Percentiles rank a stretch among this genome's conserved stretches.
phyloP scores from a whole-genome alignment of 1,140 invertebrate genomes.

The Drosophila punjabiensis region DNA sequence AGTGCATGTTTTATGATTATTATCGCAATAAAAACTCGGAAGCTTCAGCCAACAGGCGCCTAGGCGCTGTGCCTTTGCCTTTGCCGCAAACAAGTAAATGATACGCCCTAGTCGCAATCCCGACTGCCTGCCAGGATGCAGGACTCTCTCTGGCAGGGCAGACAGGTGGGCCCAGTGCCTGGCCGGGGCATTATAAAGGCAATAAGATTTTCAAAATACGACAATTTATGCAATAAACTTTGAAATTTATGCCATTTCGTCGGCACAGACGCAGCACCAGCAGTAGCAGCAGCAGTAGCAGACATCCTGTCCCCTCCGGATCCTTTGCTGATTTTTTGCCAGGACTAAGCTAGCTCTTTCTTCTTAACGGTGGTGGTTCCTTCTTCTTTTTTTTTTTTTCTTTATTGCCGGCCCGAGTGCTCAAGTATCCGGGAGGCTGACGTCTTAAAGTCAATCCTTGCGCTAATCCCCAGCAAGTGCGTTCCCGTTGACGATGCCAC shows the following conservation, averaged over 20 bases:
- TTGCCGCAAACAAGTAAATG: constrained; percentile 77
- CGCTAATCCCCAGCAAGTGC: constrained; percentile 74
- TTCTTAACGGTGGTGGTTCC: constrained; percentile 13
- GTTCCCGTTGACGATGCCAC: constrained; percentile 36
- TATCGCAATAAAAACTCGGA: constrained; percentile 77
- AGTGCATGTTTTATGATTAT: constrained; percentile 84
- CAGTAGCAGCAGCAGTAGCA: constrained; percentile 9
- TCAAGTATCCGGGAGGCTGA: constrained; percentile 58
- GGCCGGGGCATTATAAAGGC: constrained; percentile 77
- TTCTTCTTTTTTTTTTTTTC: constrained; percentile 32
- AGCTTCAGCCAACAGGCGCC: constrained; percentile 50
- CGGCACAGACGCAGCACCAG: constrained; percentile 48
- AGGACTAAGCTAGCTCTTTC: constrained; percentile 38
- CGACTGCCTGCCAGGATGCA: constrained; percentile 12
- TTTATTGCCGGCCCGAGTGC: constrained; percentile 61
- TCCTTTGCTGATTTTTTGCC: constrained; percentile 27
- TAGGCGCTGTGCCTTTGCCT: constrained; percentile 32
- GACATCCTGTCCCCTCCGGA: constrained; percentile 19
- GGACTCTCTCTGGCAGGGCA: constrained; percentile 19
- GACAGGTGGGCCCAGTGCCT: constrained; percentile 54
- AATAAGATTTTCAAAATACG: constrained; percentile 84
- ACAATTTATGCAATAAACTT: constrained; percentile 84
- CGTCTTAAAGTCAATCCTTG: constrained; percentile 77
- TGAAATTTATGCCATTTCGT: constrained; percentile 80
- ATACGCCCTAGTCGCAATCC: constrained; percentile 43